phyloP scores from a whole-genome alignment of 2,113 vertebrate species.

The Speoplatyrhinus poulsoni region DNA sequence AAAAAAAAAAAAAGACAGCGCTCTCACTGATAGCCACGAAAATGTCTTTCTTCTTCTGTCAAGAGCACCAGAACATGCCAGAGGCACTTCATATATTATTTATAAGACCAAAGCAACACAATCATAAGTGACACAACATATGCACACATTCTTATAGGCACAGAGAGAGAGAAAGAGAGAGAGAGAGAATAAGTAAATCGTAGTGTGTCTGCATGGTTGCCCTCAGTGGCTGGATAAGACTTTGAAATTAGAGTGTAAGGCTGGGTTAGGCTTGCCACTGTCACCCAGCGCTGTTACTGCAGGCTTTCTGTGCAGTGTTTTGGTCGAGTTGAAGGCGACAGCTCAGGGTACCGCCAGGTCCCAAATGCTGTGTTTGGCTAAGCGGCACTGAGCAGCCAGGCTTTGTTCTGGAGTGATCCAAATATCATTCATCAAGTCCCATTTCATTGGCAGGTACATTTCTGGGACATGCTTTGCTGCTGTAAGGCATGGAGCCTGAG shows the following conservation, averaged over 20 bases:
- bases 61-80: conserved; percentile 39
- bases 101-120: conserved; percentile 60
- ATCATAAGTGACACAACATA: conserved; percentile 45
- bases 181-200: conserved; percentile 23
- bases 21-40: conserved; percentile 34
- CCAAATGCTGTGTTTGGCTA: neutral
- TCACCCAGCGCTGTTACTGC: neutral
- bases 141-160: conserved; percentile 15
- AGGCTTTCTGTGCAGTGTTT: conserved; percentile 5
- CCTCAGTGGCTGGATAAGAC: conserved; percentile 21
- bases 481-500: conserved; percentile 29
- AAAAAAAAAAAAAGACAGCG: conserved; percentile 21
- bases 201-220: conserved; percentile 32
- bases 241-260: conserved; percentile 33
- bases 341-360: neutral
- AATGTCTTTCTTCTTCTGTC: conserved; percentile 66
- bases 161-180: neutral
- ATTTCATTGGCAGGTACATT: conserved; percentile 5
- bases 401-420: neutral
- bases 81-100: conserved; percentile 58
- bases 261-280: neutral
- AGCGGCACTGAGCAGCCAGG: neutral
- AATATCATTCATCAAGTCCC: conserved; percentile 1
- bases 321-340: neutral
- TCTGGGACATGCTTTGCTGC: conserved; percentile 20